A percentile compares a stretch with the other conserved stretches of the same genome.
phyloP scores from a whole-genome alignment of 2,888 invertebrate species.

The Rotaria socialis region DNA sequence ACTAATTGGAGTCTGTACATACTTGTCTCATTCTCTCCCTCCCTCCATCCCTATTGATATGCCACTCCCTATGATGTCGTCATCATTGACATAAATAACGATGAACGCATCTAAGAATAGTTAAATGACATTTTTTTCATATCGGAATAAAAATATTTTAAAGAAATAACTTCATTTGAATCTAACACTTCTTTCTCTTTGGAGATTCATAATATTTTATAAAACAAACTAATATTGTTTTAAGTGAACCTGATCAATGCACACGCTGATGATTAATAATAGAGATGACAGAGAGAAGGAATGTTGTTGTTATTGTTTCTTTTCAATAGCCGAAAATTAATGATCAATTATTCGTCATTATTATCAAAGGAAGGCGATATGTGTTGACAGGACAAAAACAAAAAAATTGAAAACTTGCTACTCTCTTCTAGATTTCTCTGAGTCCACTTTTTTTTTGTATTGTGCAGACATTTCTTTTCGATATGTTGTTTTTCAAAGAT shows the following conservation, averaged over 20 bases:
- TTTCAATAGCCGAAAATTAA: slow-evolving; percentile 6
- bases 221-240: neutral
- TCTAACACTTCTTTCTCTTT: too few species aligned
- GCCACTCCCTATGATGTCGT: slow-evolving; percentile 24
- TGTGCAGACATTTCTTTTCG: too few species aligned
- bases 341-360: slow-evolving; percentile 15
- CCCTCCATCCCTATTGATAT: neutral
- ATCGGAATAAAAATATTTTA: neutral
- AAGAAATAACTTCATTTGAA: neutral
- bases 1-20: slow-evolving; percentile 8
- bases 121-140: neutral
- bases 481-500: neutral
- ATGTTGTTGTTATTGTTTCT: neutral
- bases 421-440: too few species aligned
- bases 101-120: neutral
- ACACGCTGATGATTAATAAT: slow-evolving; percentile 26
- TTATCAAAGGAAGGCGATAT: neutral
- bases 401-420: too few species aligned
- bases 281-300: slow-evolving; percentile 1
- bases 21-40: neutral
- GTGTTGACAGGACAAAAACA: too few species aligned
- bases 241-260: neutral
- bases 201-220: neutral
- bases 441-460: too few species aligned
- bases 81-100: neutral